Base-by-base conservation (phyloP, 2,797 vertebrate genomes). In the Streptopelia turtur region DNA sequence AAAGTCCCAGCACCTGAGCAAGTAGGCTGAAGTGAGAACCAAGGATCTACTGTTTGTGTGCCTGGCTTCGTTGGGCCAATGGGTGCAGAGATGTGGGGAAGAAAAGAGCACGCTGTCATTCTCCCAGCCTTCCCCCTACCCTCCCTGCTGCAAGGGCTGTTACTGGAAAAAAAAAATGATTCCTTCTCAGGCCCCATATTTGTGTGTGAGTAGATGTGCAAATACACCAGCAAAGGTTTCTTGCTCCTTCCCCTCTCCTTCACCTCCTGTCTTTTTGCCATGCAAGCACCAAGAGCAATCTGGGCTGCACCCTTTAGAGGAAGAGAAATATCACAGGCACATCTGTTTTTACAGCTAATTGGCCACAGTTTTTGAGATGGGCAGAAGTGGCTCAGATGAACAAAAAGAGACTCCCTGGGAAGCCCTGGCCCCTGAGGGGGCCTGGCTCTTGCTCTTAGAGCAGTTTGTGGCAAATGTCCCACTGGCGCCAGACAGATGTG, bases 221-320 rank as follows among this genome's bases (percentile, higher is more conserved):
- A 83, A 87, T n/a, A 59, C 24, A 82, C 9, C 47, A 55, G 77
- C 49, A 89, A 90, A 84, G 37, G n/a, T 63, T 83, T 91, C 63
- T 90, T 80, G 43, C 43, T 88, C 49, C 63, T 86, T 94, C 63
- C 37, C 11, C 28, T 68, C 72, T 87, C 71, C 71, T 16, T 55
- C 1, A 2, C 27, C 80, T 88, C 90, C 77, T 57, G 89, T 77
- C 31, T 83, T 95, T 92, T 56, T 90, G 83, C 89, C 71, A 53
- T 79, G 94, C 80, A 91, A 96, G 64, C 47, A 89, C 49, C 74
- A 80, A 88, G 50, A 80, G 41, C 31, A 3, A 74, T 86, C 79
- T 57, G 83, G 74, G 74, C 74, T 76, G 60, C 59, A 95, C 90
- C 59, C 70, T 96, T 94, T 77, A 94, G 70, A 94, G 68, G 84